phyloP scores from a whole-genome alignment of 2,113 vertebrate genomes.

The Entelurus aequoreus region DNA sequence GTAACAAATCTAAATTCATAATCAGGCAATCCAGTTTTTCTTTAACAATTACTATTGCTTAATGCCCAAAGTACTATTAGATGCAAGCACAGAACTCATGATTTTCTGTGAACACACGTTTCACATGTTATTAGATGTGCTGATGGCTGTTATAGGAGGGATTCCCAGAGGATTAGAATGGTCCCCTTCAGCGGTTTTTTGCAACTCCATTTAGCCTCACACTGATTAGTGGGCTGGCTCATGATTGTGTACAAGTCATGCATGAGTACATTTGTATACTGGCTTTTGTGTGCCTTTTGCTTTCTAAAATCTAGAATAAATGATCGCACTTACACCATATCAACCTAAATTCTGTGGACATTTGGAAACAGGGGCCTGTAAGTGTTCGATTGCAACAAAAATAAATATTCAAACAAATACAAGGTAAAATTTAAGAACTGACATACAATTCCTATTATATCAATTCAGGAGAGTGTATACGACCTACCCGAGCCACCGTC shows the following conservation, averaged over 20 bases:
- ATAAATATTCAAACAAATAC: too few species aligned
- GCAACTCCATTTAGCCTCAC: neutral
- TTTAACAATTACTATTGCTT: too few species aligned
- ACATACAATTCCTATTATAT: too few species aligned
- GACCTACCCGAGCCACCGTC: constrained; percentile 85
- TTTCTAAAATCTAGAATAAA: neutral
- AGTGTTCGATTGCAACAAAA: neutral
- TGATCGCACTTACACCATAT: too few species aligned
- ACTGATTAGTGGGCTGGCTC: neutral
- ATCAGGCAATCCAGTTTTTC: too few species aligned
- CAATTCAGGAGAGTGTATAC: neutral
- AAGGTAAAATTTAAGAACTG: too few species aligned
- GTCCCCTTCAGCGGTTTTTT: constrained; percentile 16
- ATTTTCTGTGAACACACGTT: neutral
- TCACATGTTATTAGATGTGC: constrained; percentile 4
- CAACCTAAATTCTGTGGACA: neutral
- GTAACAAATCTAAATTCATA: too few species aligned
- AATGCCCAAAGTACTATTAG: neutral
- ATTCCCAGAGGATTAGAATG: constrained; percentile 1
- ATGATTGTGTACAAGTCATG: neutral
- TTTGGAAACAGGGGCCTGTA: neutral
- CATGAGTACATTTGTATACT: neutral
- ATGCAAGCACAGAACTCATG: neutral
- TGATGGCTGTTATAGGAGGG: neutral
- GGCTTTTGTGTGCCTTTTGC: neutral